Percentiles rank a stretch among this genome's conserved stretches.
phyloP scores from a whole-genome alignment of 2,888 invertebrate species.

The Iselma pallidipennis region DNA sequence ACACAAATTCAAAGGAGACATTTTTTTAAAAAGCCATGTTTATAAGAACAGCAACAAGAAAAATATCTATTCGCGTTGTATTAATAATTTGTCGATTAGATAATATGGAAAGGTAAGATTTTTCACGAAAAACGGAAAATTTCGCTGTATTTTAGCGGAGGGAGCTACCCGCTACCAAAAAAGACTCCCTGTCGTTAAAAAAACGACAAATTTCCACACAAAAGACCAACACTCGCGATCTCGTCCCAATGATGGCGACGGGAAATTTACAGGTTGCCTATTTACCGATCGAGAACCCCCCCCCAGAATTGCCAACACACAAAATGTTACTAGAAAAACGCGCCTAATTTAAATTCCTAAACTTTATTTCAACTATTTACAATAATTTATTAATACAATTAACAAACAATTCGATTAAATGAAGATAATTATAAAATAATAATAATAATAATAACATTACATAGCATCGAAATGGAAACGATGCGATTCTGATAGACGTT shows the following conservation, averaged over 20 bases:
- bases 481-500: conserved; percentile 78
- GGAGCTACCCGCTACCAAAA: background rate
- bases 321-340: background rate
- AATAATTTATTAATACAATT: conserved; percentile 9
- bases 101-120: conserved; percentile 52
- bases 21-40: conserved; percentile 81
- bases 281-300: background rate
- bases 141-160: background rate
- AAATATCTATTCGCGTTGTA: conserved; percentile 49
- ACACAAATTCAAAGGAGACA: conserved; percentile 72
- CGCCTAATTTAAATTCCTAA: conserved; percentile 6
- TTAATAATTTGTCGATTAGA: conserved; percentile 49
- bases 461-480: conserved; percentile 87
- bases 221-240: conserved; percentile 58
- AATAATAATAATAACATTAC: conserved; percentile 55
- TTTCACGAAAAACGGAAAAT: conserved; percentile 41
- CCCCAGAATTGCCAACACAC: conserved; percentile 4
- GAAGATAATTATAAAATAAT: too few species aligned
- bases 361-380: conserved; percentile 3
- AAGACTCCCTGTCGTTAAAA: conserved; percentile 66
- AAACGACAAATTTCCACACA: conserved; percentile 63
- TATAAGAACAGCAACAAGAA: conserved; percentile 63
- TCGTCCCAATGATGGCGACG: conserved; percentile 76
- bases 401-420: background rate
- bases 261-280: conserved; percentile 44